Evolutionary conservation across 2,797 vertebrate genomes (phyloP).

Genomic region (Rousettus madagascariensis): DNA sequence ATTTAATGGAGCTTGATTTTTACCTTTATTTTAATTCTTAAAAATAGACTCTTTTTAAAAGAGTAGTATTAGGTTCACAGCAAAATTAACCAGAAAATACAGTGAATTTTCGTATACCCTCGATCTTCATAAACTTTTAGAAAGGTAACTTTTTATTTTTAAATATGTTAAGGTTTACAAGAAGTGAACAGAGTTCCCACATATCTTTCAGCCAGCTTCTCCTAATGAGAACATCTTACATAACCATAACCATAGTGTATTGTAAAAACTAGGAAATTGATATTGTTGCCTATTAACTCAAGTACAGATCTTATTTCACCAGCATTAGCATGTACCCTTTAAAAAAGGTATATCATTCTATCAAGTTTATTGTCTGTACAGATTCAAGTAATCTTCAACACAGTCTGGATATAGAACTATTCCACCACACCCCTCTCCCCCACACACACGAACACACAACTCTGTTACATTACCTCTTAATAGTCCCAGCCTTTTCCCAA

Average conservation of each 20-base stretch:
- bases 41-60: neutral
- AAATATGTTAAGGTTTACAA: constrained; percentile 20
- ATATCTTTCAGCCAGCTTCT: neutral
- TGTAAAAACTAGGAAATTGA: neutral
- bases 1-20: neutral
- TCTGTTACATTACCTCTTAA: neutral
- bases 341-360: neutral
- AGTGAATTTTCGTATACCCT: neutral
- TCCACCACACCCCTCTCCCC: too few relatives aligned
- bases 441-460: neutral
- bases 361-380: neutral
- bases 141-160: neutral
- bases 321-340: neutral
- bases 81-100: neutral
- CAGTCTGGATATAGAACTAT: neutral
- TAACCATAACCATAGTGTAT: neutral
- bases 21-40: neutral
- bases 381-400: neutral
- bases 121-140: neutral
- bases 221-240: neutral
- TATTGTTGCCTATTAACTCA: neutral
- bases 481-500: neutral
- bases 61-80: neutral
- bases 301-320: neutral
- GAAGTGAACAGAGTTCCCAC: neutral